These are phyloP conservation scores for Tupiocoris notatus DNA, from an alignment of 2,888 invertebrate species.

Conservation along the genomic window DNA sequence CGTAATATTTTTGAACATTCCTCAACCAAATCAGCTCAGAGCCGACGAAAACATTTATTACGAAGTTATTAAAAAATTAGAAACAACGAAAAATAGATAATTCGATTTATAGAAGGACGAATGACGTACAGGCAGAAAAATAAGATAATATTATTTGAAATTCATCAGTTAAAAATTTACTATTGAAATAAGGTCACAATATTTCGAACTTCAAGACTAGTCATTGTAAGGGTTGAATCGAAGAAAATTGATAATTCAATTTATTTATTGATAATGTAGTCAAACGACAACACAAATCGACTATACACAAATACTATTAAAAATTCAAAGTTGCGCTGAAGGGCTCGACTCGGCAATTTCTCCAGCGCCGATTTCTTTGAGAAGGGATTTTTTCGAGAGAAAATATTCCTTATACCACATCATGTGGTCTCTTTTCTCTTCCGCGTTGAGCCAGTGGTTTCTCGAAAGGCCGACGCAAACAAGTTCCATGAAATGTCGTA, in stretches of 20 bases:
- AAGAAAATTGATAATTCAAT: too few relatives aligned
- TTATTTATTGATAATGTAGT: too few relatives aligned
- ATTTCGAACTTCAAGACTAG: too few relatives aligned
- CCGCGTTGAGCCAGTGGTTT: constrained; percentile 84
- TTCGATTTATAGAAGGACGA: too few relatives aligned
- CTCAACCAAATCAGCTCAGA: neutral
- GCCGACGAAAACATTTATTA: too few relatives aligned
- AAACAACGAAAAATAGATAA: too few relatives aligned
- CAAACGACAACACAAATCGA: neutral
- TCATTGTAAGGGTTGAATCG: too few relatives aligned
- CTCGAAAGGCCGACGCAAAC: constrained; percentile 91
- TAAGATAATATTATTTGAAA: too few relatives aligned
- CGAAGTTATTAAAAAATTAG: too few relatives aligned
- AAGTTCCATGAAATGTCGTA: constrained; percentile 96
- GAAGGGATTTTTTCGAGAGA: constrained; percentile 66
- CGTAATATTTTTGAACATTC: neutral
- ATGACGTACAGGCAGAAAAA: too few relatives aligned
- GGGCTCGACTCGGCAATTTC: constrained; percentile 29
- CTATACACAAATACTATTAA: neutral
- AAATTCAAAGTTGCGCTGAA: neutral
- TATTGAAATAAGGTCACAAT: too few relatives aligned
- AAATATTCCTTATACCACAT: constrained; percentile 92
- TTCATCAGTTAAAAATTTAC: too few relatives aligned
- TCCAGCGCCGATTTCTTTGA: constrained; percentile 48
- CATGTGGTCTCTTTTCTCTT: constrained; percentile 86